Conservation (phyloP, 2,888 invertebrate genomes). For the Achlya flavicornis region DNA sequence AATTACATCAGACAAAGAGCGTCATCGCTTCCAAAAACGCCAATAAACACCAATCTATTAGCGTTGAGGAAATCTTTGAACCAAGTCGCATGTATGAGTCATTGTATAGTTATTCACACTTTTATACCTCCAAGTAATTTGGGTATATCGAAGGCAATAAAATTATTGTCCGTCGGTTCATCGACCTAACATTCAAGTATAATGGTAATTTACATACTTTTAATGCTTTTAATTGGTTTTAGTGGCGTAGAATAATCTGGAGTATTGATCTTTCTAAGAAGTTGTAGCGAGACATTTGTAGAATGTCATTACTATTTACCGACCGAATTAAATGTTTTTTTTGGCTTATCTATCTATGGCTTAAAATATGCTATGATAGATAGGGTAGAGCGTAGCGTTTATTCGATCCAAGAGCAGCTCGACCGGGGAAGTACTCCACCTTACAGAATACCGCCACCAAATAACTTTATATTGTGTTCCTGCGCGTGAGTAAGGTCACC, state of each 20-base stretch:
- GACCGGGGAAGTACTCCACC: too few species aligned
- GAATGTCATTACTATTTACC: background rate
- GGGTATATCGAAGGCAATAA: conserved; percentile 26
- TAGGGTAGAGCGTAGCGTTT: too few species aligned
- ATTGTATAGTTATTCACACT: conserved; percentile 19
- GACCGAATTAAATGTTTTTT: background rate
- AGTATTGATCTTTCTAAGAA: conserved; percentile 2
- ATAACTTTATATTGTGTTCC: too few species aligned
- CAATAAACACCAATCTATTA: conserved; percentile 13
- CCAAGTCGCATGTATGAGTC: conserved; percentile 29
- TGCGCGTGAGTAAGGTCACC: too few species aligned
- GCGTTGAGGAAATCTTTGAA: conserved; percentile 28
- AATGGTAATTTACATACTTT: background rate
- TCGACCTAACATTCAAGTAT: conserved; percentile 20
- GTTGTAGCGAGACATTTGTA: background rate
- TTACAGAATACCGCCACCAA: too few species aligned
- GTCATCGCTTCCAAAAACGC: background rate
- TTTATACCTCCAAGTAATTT: conserved; percentile 17
- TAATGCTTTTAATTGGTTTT: background rate
- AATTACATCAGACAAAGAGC: too few species aligned
- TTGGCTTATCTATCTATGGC: too few species aligned
- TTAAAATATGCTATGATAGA: too few species aligned
- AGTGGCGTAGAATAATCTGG: background rate
- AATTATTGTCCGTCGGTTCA: conserved; percentile 34
- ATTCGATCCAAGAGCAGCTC: too few species aligned